Evolutionary conservation across 1,140 invertebrate genomes (phyloP), one percentile per base, ranked within the genome.

Genomic region (Neelides sp.): DNA sequence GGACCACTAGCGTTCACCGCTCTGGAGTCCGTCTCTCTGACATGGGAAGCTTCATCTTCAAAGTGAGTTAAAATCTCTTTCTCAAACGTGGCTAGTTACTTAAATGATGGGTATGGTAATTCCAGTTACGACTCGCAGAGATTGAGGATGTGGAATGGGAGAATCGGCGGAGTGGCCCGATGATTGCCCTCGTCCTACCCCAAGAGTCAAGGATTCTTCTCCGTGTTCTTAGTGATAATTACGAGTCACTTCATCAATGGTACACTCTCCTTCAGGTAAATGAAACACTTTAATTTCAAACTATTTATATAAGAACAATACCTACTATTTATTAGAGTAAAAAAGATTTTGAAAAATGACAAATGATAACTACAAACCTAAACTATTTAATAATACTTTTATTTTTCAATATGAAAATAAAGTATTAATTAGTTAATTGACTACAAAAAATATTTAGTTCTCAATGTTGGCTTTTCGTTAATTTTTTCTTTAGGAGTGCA

Each of bases 1-100:
- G 76, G 61, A 74, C 75, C 26, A 61, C 60, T 10, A 63, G 61
- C 48, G 47, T 61, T 40, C 55, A 61, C 45, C 39, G 59, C 4
- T 74, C 75, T 4, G 59, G 61, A 0, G 73, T 78, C 59, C 68
- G 75, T 45, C 75, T 78, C 50, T 79, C 78, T 4, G 77, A 79
- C 61, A 80, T 80, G 78, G 78, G 78, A 44, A 75, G 76, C 60
- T 80, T 80, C 64, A 72, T 80, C 47, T 79, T 78, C 66, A 80
- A 80, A 71, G 76, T 77, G 65, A 68, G 64, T n/a, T 13, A 13
- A 23, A 10, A 10, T 23, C 41, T 8, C 20, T 12, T 12, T 8
- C 8, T 40, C 19, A 12, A 40, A 19, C 19, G 20, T 8, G n/a
- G n/a, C n/a, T n/a, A 26, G 10, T 26, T 20, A 8, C 30, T 5